Percentiles rank a stretch among this genome's conserved stretches.
Conservation (phyloP, 2,113 vertebrate species). For the Equus quagga region DNA sequence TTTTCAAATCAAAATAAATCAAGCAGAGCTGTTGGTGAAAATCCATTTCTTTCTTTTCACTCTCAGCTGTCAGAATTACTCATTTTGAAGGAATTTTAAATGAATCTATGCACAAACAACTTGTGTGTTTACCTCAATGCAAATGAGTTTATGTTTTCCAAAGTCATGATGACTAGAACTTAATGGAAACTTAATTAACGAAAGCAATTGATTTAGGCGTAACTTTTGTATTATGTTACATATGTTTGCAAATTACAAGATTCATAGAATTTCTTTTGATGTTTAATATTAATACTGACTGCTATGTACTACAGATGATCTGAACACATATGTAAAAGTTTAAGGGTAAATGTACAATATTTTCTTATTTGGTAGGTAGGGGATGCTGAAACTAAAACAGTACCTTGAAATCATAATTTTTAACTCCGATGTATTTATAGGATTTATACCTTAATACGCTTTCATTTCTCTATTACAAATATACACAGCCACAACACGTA, state of each 20-base stretch:
- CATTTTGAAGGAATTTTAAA: constrained; percentile 1
- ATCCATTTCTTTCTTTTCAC: not conserved
- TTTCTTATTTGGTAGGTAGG: not conserved
- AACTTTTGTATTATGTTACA: not conserved
- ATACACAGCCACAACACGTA: not conserved
- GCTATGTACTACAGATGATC: not conserved
- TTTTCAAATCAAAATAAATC: constrained; percentile 70
- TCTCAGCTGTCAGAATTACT: not conserved
- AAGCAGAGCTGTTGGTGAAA: constrained; percentile 25
- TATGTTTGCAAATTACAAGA: not conserved
- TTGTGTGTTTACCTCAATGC: not conserved
- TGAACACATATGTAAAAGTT: not conserved
- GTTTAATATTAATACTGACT: not conserved
- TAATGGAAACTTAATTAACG: not conserved
- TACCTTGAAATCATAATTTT: not conserved
- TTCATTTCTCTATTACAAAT: not conserved
- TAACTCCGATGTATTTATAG: not conserved
- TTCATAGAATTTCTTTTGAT: not conserved
- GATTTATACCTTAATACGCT: not conserved
- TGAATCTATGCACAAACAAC: not conserved
- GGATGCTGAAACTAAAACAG: not conserved
- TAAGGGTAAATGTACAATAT: not conserved
- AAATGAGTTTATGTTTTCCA: not conserved
- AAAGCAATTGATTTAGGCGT: not conserved
- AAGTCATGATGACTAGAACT: not conserved